Evolutionary conservation across 2,113 vertebrate genomes (phyloP), one percentile per base, ranked within the genome.

Genomic region (Heliornis fulica): DNA sequence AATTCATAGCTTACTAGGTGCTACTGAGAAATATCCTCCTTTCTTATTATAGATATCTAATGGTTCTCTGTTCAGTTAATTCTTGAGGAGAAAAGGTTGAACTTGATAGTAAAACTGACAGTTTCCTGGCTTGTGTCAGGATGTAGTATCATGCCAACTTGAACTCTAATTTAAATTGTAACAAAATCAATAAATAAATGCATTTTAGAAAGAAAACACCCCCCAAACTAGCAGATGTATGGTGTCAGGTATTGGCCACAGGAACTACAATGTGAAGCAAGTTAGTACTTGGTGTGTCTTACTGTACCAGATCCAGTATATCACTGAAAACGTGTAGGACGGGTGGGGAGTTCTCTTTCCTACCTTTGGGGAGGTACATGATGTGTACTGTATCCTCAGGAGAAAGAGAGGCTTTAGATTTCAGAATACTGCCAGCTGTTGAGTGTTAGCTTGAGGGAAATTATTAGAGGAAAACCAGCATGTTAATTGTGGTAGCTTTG

Each of bases 271-370:
- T 18, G 5, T 45, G 36, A 40, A 68, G 51, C 13, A 40, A 90
- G 38, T 40, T 29, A 31, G 2, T 54, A 41, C 70, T 89, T 66
- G 31, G 13, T 32, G 12, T 50, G 19, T 22, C 15, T 84, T 48
- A 2, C 2, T 61, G 40, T 64, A n/a, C 31, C 23, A 22, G 59
- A 25, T 76, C 18, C 54, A 50, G 5, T 22, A 1, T 26, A 34
- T 61, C 46, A 34, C 15, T 3, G 9, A 29, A 40, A 83, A 3
- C 0, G 0, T 13, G 50, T 25, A 15, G 59, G 43, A 11, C 0
- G 0, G 6, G 5, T 0, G 3, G 21, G 25, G 34, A 83, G 38
- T 22, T 66, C 23, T 40, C 28, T 22, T 70, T 29, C 26, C 16
- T 34, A 1, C 21, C 12, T 51, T 26, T 43, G 10, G n/a, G 72